These are phyloP conservation scores for Eptesicus fuscus DNA, from an alignment of 2,113 vertebrate genomes.

Conservation along the genomic window DNA sequence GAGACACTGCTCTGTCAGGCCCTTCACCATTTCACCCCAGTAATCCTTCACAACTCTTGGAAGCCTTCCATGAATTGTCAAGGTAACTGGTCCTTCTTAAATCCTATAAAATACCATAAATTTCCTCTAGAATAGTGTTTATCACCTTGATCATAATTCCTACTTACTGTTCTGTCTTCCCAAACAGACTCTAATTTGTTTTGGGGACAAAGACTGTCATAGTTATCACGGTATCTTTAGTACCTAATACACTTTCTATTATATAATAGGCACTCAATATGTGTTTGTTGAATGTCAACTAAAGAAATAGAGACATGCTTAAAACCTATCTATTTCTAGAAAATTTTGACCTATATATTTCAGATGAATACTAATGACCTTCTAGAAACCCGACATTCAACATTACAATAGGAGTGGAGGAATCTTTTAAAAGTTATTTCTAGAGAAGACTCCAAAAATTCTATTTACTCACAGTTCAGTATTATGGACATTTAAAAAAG, in stretches of 20 bases:
- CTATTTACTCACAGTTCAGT: background rate
- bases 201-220: background rate
- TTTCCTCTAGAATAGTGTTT: background rate
- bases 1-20: background rate
- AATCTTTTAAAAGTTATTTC: background rate
- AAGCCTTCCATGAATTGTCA: background rate
- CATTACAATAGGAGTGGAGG: background rate
- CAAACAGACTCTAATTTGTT: background rate
- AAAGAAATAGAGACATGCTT: background rate
- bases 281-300: background rate
- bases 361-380: background rate
- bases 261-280: background rate
- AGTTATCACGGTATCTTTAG: background rate
- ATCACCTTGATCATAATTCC: background rate
- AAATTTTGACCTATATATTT: background rate
- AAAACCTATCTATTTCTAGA: background rate
- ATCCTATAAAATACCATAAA: background rate
- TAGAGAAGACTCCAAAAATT: background rate
- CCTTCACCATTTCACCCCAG: background rate
- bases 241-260: background rate
- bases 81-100: background rate
- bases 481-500: background rate
- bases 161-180: conserved; percentile 3
- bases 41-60: background rate
- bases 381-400: background rate